These are phyloP conservation scores for Benthosema pterotum DNA, from an alignment of 2,797 vertebrate genomes.

Conservation along the genomic window DNA sequence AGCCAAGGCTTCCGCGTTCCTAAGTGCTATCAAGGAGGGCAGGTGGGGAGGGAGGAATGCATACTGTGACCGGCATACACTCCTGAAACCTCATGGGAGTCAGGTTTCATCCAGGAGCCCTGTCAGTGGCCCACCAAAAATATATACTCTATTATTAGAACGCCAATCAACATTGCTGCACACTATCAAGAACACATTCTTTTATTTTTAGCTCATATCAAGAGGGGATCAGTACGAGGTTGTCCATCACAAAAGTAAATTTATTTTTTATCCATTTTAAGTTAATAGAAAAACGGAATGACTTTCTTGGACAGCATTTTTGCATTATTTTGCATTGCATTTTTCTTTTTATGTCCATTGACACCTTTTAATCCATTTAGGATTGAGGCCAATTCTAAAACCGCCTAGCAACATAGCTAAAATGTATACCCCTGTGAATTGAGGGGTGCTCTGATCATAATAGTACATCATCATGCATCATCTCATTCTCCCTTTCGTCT, in stretches of 20 bases:
- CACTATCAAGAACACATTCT: constrained; percentile 39
- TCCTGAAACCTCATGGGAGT: constrained; percentile 68
- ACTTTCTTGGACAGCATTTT: not conserved
- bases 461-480: too few relatives aligned
- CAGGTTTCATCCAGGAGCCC: constrained; percentile 70
- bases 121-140: constrained; percentile 64
- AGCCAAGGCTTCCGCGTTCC: constrained; percentile 8
- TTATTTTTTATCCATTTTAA: not conserved
- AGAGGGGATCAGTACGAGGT: constrained; percentile 8
- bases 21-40: constrained; percentile 9
- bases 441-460: too few relatives aligned
- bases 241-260: not conserved
- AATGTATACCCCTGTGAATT: too few relatives aligned
- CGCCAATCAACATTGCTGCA: constrained; percentile 55
- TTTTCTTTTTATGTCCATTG: too few relatives aligned
- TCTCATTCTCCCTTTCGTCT: too few relatives aligned
- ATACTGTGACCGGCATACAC: constrained; percentile 34
- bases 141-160: constrained; percentile 79
- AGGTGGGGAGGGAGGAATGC: constrained; percentile 34
- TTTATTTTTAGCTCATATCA: constrained; percentile 25
- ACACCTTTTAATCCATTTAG: too few relatives aligned
- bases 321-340: too few relatives aligned
- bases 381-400: too few relatives aligned
- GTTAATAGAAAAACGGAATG: constrained; percentile 9
- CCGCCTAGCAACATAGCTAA: too few relatives aligned